Conservation (phyloP, 2,113 vertebrate species). For the Sterna hirundo region DNA sequence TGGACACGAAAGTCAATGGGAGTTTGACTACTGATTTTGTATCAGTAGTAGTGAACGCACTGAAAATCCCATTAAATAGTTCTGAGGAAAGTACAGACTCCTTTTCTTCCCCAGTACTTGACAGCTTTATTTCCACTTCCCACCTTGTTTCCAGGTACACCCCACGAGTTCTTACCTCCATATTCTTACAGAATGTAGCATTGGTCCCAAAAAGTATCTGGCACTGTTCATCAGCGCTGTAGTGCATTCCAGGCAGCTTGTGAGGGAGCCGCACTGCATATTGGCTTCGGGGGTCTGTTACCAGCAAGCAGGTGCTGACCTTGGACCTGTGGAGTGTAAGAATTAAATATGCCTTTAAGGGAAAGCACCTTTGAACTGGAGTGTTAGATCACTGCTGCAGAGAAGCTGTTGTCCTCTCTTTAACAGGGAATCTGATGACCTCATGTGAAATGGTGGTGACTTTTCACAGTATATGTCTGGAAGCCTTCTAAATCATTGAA, state of each 20-base stretch:
- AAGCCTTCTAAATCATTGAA: neutral
- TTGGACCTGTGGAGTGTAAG: conserved; percentile 83
- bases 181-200: conserved; percentile 94
- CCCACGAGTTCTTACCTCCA: conserved; percentile 83
- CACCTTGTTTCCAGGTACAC: neutral
- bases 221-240: conserved; percentile 94
- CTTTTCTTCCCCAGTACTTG: neutral
- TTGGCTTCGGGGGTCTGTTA: conserved; percentile 88
- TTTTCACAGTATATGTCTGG: neutral
- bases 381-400: neutral
- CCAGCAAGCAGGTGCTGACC: conserved; percentile 86
- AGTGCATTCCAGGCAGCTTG: conserved; percentile 97
- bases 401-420: neutral
- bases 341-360: neutral
- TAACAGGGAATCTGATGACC: neutral
- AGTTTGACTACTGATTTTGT: neutral
- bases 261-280: conserved; percentile 83
- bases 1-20: neutral
- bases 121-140: neutral
- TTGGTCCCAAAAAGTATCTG: conserved; percentile 97
- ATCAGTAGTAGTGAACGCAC: neutral
- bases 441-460: neutral
- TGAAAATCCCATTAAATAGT: neutral
- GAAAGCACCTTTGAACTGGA: neutral
- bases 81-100: neutral